Evolutionary conservation across 1,140 invertebrate species (phyloP).

Genomic region (Drosophila albomicans): DNA sequence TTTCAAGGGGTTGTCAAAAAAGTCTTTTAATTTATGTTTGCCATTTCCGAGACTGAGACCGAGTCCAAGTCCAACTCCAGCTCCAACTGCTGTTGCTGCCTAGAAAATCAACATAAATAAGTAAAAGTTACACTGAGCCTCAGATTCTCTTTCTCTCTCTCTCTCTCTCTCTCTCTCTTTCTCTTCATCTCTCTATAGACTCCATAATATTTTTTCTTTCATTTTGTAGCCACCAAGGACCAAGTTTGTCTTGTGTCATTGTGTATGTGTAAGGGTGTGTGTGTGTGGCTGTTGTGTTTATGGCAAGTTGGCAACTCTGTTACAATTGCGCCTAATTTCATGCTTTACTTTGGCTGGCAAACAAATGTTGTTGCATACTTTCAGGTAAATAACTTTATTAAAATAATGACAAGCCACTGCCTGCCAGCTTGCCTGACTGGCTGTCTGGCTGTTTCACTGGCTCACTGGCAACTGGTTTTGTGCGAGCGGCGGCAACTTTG

Average conservation of each 20-base stretch:
- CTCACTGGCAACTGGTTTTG: slow-evolving; percentile 1
- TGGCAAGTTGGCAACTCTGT: slow-evolving; percentile 80
- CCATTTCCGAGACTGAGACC: slow-evolving; percentile 70
- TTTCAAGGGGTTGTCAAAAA: slow-evolving; percentile 82
- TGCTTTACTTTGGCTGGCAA: slow-evolving; percentile 73
- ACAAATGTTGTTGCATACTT: slow-evolving; percentile 81
- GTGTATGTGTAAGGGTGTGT: slow-evolving; percentile 15
- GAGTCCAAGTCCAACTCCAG: slow-evolving; percentile 44
- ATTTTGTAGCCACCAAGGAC: slow-evolving; percentile 57
- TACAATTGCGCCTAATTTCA: slow-evolving; percentile 83
- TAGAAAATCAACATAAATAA: slow-evolving; percentile 83
- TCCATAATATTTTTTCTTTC: slow-evolving; percentile 25
- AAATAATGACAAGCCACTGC: slow-evolving; percentile 77
- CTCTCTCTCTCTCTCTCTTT: no score
- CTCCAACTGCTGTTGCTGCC: slow-evolving; percentile 41
- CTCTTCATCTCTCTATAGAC: neutral
- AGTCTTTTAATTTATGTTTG: slow-evolving; percentile 82
- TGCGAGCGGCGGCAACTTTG: slow-evolving; percentile 12
- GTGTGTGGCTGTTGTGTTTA: slow-evolving; percentile 68
- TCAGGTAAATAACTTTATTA: slow-evolving; percentile 84
- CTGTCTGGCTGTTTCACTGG: neutral
- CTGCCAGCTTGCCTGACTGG: slow-evolving; percentile 1
- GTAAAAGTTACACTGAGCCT: slow-evolving; percentile 59
- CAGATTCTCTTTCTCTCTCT: slow-evolving; percentile 2
- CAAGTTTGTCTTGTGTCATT: slow-evolving; percentile 69